Evolutionary conservation across 2,113 vertebrate genomes (phyloP).

Genomic region (Mesembrinibis cayennensis): DNA sequence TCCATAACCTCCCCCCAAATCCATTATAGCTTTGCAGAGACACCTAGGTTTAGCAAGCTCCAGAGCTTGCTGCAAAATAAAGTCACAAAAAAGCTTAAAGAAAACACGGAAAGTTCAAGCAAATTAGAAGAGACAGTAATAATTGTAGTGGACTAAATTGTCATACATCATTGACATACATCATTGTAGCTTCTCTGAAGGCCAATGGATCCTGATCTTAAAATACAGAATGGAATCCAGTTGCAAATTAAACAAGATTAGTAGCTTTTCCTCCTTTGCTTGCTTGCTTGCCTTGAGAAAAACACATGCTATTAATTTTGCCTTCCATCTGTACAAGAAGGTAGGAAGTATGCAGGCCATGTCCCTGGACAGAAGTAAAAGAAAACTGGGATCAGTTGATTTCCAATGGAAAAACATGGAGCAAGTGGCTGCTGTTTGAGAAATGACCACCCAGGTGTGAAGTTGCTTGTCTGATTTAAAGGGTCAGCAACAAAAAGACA

Average conservation of each 20-base stretch:
- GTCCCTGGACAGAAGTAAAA: background rate
- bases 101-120: background rate
- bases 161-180: background rate
- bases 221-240: conserved; percentile 5
- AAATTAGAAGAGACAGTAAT: background rate
- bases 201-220: background rate
- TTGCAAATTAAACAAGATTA: conserved; percentile 35
- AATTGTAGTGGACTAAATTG: background rate
- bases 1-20: background rate
- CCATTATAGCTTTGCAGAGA: background rate
- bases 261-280: background rate
- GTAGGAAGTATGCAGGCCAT: background rate
- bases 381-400: background rate
- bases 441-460: background rate
- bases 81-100: background rate
- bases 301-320: conserved; percentile 32
- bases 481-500: background rate
- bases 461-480: background rate
- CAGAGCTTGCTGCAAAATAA: background rate
- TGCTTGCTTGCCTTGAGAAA: conserved; percentile 25
- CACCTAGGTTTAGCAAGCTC: background rate
- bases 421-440: background rate
- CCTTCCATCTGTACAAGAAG: background rate
- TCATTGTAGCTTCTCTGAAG: conserved; percentile 2
- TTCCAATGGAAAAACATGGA: background rate